Conservation (phyloP, 2,113 vertebrate genomes). For the Nothocercus julius region DNA sequence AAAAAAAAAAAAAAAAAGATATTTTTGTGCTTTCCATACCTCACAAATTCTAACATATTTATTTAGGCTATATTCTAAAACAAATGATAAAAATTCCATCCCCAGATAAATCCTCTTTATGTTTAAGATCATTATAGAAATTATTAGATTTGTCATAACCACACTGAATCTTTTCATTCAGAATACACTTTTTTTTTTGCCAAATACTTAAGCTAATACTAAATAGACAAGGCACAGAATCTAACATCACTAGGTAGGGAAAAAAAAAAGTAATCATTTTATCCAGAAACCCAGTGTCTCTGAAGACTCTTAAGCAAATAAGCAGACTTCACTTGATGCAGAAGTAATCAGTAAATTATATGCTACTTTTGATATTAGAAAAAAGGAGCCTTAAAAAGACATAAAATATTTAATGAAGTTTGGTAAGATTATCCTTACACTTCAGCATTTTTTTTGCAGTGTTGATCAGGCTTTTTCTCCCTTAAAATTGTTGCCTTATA, state of each 20-base stretch:
- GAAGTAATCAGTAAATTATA: conserved; percentile 55
- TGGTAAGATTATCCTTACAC: conserved; percentile 21
- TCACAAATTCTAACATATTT: background rate
- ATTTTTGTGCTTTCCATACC: background rate
- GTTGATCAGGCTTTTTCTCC: background rate
- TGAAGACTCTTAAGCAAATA: conserved; percentile 30
- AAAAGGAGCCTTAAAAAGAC: conserved; percentile 24
- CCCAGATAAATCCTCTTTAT: background rate
- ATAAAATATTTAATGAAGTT: conserved; percentile 58
- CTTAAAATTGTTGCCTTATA: background rate
- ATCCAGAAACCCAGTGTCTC: conserved; percentile 16
- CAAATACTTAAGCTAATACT: background rate
- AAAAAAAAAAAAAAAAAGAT: background rate
- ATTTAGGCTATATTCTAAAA: background rate
- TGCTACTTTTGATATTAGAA: conserved; percentile 32
- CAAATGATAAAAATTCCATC: background rate
- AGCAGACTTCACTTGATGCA: conserved; percentile 16
- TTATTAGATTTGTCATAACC: background rate
- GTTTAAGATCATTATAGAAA: background rate
- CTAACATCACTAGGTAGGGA: background rate
- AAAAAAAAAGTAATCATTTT: conserved; percentile 8
- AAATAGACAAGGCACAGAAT: background rate
- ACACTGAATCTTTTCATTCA: background rate
- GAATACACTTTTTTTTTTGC: background rate
- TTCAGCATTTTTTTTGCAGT: background rate